phyloP scores from a whole-genome alignment of 2,113 vertebrate genomes.

The Pica pica region DNA sequence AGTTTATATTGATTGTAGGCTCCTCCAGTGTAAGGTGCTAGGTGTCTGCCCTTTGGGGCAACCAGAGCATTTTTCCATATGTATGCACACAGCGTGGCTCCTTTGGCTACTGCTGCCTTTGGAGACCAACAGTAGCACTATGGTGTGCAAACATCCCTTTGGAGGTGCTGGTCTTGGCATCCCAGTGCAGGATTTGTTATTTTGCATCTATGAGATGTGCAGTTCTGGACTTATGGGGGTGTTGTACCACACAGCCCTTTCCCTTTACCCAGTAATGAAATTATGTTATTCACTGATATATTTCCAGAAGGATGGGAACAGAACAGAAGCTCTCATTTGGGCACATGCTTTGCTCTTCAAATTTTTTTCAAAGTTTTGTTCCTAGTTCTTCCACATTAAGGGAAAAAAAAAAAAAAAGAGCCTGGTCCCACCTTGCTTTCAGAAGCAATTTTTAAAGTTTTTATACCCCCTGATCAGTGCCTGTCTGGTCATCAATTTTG shows the following conservation, averaged over 20 bases:
- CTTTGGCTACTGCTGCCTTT: not conserved
- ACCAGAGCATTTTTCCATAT: not conserved
- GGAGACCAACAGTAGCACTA: not conserved
- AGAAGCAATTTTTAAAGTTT: not conserved
- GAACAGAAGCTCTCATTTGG: not conserved
- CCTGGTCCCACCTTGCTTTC: not conserved
- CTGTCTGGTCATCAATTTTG: conserved; percentile 19
- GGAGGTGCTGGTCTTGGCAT: not conserved
- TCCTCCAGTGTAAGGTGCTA: not conserved
- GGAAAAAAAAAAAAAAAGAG: too few species aligned
- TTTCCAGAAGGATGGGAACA: not conserved
- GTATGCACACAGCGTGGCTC: not conserved
- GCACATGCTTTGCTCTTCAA: not conserved
- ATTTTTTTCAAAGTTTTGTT: not conserved
- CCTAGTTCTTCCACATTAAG: not conserved
- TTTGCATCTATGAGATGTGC: not conserved
- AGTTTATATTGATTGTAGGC: not conserved
- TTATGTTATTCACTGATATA: not conserved
- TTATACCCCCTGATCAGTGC: not conserved
- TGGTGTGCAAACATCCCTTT: not conserved
- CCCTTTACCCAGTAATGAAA: not conserved
- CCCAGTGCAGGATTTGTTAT: not conserved
- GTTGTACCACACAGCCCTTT: not conserved
- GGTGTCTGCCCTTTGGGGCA: not conserved
- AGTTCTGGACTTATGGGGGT: not conserved